These are phyloP conservation scores for Diphyllodes magnificus DNA, from an alignment of 2,113 vertebrate genomes.

Conservation along the genomic window DNA sequence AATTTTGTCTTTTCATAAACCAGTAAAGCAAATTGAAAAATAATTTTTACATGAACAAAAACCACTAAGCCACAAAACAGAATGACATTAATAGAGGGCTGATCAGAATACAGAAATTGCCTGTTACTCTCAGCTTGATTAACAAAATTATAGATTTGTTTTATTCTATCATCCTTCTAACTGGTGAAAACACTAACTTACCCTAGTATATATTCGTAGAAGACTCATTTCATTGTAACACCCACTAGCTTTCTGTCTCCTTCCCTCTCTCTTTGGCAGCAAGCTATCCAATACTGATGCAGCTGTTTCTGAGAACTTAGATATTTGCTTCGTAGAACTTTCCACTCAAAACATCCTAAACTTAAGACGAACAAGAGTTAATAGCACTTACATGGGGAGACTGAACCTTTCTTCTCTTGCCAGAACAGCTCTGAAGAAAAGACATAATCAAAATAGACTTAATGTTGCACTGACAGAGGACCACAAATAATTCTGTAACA, in stretches of 20 bases:
- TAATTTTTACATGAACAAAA: neutral
- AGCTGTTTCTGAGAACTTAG: neutral
- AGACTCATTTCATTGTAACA: neutral
- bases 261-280: neutral
- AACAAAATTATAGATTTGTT: neutral
- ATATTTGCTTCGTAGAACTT: neutral
- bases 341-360: neutral
- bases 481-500: neutral
- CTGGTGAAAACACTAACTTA: neutral
- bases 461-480: neutral
- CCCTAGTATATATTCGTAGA: neutral
- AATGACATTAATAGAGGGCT: neutral
- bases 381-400: constrained; percentile 79
- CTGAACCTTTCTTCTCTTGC: constrained; percentile 87
- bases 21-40: neutral
- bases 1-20: neutral
- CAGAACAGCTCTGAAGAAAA: constrained; percentile 80
- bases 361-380: constrained; percentile 2
- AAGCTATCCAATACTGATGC: neutral
- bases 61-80: neutral
- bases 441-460: constrained; percentile 18
- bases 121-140: neutral
- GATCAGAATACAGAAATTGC: neutral
- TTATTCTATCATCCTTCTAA: neutral
- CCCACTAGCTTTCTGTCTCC: neutral